phyloP scores from a whole-genome alignment of 2,113 vertebrate genomes.

The Oreotrochilus melanogaster region DNA sequence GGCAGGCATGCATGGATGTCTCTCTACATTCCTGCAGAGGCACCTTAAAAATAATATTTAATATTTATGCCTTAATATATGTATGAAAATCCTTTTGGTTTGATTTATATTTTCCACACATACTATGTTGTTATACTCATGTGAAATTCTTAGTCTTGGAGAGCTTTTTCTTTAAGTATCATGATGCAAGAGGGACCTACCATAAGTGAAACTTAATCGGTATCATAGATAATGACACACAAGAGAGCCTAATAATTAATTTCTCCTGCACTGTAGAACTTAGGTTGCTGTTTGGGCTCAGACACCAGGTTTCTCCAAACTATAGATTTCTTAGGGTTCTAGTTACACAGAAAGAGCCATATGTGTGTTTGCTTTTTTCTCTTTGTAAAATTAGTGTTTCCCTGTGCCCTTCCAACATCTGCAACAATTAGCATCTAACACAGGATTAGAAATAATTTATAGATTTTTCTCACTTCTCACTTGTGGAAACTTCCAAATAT shows the following conservation, averaged over 20 bases:
- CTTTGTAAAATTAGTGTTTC: not conserved
- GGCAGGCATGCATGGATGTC: not conserved
- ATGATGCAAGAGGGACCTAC: not conserved
- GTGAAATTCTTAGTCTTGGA: not conserved
- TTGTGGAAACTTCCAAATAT: not conserved
- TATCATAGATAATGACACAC: not conserved
- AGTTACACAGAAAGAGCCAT: not conserved
- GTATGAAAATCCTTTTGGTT: not conserved
- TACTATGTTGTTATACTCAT: not conserved
- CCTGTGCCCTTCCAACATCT: not conserved
- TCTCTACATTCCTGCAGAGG: not conserved
- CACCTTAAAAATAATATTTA: not conserved
- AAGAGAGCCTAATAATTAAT: not conserved
- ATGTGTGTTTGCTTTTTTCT: rapidly evolving
- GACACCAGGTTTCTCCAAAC: not conserved
- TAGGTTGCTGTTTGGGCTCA: not conserved
- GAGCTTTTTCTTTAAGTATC: not conserved
- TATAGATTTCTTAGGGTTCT: not conserved
- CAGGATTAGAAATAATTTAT: not conserved
- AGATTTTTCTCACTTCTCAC: not conserved
- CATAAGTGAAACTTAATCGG: not conserved
- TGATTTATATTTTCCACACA: not conserved
- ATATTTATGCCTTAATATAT: not conserved
- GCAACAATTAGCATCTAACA: not conserved
- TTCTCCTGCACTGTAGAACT: not conserved